Base-by-base conservation (phyloP, 1,140 invertebrate genomes). In the Battus philenor region DNA sequence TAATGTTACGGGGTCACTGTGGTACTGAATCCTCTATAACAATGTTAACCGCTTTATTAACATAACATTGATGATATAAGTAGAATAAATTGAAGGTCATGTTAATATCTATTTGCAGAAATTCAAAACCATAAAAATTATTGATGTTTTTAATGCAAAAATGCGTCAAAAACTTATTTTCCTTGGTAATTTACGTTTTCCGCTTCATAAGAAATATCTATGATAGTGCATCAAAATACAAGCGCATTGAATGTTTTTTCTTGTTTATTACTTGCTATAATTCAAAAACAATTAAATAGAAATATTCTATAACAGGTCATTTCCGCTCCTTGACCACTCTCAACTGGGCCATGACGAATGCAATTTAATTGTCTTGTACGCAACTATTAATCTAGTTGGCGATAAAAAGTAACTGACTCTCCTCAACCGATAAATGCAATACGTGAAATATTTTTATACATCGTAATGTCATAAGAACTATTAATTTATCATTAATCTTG, bases 11-110 rank as follows among this genome's bases (percentile, higher is more conserved):
- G 67, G 69, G 68, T 81, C 74, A 68, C 38, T 47, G 41, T 58
- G 16, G 24, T 58, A 55, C 50, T 52, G 60, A 53, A 68, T 76
- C 67, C 61, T 75, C 68, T 16, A 50, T 38, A 73, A 79, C 75
- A 82, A 82, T 82, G 78, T 74, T 68, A 82, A 79, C 78, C 52
- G 44, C 64, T 79, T 66, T 53, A 82, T 82, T 82, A 79, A 66
- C 74, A 81, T 81, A 80, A 68, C 50, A 57, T 60, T 48, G 57
- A 68, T 59, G 54, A 54, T 66, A 68, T 72, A 73, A 68, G 50
- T 73, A 50, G 68, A 71, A 73, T 67, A 66, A 61, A 57, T 65
- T 49, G 57, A 74, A 75, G 73, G 71, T 47, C 59, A 54, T 57
- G 51, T 62, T 20, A 24, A 47, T 47, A 38, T 38, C 32, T 38